phyloP scores from a whole-genome alignment of 2,888 invertebrate genomes.

The Metallyticus violacea region DNA sequence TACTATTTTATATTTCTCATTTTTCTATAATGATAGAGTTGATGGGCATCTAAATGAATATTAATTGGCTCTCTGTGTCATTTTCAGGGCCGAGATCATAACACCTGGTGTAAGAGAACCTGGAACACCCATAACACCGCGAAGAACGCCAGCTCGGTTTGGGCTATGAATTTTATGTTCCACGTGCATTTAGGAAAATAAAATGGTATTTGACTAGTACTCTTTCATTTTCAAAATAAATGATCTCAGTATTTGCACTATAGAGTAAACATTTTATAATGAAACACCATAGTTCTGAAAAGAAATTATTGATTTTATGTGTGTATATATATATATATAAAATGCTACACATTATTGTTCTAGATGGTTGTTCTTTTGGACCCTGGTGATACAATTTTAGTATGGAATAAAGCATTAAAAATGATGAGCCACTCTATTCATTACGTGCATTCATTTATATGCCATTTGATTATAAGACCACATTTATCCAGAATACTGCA shows the following conservation, averaged over 20 bases:
- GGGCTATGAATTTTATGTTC: conserved; percentile 60
- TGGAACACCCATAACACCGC: conserved; percentile 56
- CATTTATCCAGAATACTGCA: too few species aligned
- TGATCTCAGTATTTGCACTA: background rate
- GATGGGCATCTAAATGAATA: too few species aligned
- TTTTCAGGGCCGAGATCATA: conserved; percentile 67
- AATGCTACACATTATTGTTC: background rate
- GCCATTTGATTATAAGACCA: background rate
- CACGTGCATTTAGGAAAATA: background rate
- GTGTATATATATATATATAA: background rate
- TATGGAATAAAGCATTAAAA: background rate
- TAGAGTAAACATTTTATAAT: background rate
- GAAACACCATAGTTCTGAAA: background rate
- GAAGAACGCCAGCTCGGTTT: conserved; percentile 71
- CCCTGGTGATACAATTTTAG: background rate
- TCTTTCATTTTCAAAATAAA: background rate
- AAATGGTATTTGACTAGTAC: background rate
- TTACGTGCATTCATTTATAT: background rate
- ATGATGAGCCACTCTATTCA: background rate
- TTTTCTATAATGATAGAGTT: too few species aligned
- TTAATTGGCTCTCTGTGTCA: too few species aligned
- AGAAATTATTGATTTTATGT: background rate
- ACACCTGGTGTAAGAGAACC: conserved; percentile 76
- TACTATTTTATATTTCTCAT: too few species aligned
- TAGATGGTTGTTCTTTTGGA: background rate